Conservation (phyloP, 2,797 vertebrate species). For the Allobates femoralis region DNA sequence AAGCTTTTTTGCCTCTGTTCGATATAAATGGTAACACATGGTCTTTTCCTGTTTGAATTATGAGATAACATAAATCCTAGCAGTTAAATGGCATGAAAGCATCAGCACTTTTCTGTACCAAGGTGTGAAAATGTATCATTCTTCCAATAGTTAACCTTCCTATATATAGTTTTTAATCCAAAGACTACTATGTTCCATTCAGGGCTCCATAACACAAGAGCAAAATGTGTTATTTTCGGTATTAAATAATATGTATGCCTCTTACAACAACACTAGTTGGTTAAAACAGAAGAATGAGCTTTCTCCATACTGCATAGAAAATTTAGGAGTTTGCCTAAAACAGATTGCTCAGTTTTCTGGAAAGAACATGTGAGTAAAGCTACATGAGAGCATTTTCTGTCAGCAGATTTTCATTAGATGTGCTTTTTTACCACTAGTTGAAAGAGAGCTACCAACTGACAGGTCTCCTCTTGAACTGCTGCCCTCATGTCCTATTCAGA, state of each 20-base stretch:
- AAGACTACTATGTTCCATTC: not conserved
- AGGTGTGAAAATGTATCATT: not conserved
- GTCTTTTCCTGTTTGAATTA: not conserved
- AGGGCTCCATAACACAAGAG: too few species aligned
- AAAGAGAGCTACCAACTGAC: too few species aligned
- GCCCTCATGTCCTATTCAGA: too few species aligned
- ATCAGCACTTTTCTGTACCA: not conserved
- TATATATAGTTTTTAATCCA: not conserved
- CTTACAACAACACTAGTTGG: not conserved
- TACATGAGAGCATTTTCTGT: not conserved
- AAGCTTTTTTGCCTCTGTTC: not conserved
- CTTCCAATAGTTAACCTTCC: too few species aligned
- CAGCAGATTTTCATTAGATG: not conserved
- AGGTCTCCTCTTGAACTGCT: not conserved
- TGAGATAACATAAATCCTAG: not conserved
- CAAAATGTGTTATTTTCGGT: too few species aligned
- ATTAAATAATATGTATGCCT: not conserved
- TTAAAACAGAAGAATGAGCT: too few species aligned
- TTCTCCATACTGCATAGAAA: too few species aligned
- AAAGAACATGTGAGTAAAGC: not conserved
- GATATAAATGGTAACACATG: constrained; percentile 2
- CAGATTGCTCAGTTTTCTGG: too few species aligned
- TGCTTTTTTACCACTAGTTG: too few species aligned
- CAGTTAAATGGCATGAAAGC: not conserved
- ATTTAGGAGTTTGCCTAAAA: too few species aligned